These are phyloP conservation scores for Oncorhynchus clarkii DNA, from an alignment of 2,113 vertebrate species.

Conservation along the genomic window DNA sequence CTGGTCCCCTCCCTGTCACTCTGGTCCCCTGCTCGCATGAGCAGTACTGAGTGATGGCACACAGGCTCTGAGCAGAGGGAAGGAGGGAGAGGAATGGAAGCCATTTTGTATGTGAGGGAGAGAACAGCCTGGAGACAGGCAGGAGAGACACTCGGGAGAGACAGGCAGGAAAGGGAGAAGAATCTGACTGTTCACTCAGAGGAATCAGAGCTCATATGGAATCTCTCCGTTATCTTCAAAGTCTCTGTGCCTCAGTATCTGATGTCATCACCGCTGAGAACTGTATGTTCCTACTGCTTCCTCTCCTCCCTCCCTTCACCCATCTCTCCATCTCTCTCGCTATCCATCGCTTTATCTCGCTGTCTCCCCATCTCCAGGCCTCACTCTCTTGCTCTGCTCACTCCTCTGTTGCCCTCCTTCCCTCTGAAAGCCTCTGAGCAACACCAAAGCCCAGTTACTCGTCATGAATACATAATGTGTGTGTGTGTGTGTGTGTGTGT, in stretches of 20 bases:
- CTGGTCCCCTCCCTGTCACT: conserved; percentile 11
- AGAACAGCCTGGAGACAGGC: conserved; percentile 12
- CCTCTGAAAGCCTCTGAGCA: neutral
- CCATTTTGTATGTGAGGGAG: conserved; percentile 62
- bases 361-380: neutral
- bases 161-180: no score
- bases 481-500: conserved; percentile 24
- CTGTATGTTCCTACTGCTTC: conserved; percentile 9
- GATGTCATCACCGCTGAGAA: neutral
- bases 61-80: conserved; percentile 52
- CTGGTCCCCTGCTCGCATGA: conserved; percentile 52
- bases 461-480: neutral
- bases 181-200: no score
- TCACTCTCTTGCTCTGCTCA: neutral
- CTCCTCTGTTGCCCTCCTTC: neutral
- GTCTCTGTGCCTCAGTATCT: neutral
- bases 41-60: conserved; percentile 64
- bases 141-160: no score
- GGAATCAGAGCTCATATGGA: neutral
- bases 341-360: no score
- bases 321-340: no score
- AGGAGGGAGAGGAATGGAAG: conserved; percentile 52
- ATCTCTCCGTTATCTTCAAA: neutral
- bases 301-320: neutral
- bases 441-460: no score